phyloP scores from a whole-genome alignment of 2,113 vertebrate genomes.

The Callipepla californica region DNA sequence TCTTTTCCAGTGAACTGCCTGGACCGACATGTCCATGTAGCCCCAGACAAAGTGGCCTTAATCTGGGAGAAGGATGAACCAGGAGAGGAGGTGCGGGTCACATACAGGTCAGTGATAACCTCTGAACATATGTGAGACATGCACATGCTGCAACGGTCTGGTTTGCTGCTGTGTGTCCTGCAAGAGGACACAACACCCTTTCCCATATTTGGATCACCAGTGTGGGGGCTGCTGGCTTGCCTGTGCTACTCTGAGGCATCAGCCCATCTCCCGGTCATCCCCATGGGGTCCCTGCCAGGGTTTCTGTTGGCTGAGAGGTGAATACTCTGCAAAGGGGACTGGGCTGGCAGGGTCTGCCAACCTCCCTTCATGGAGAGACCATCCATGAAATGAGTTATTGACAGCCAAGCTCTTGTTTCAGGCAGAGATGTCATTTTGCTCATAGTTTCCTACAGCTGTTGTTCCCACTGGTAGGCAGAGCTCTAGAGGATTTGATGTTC shows the following conservation, averaged over 20 bases:
- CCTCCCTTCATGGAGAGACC: background rate
- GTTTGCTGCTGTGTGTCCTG: background rate
- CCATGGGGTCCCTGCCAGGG: background rate
- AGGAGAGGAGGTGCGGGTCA: slow-evolving; percentile 62
- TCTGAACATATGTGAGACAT: background rate
- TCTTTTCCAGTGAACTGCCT: slow-evolving; percentile 74
- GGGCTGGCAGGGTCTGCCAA: background rate
- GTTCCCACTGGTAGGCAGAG: background rate
- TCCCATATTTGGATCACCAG: background rate
- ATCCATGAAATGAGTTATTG: background rate
- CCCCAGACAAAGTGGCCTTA: slow-evolving; percentile 74
- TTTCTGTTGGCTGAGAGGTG: background rate
- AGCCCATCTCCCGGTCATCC: background rate
- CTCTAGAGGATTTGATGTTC: background rate
- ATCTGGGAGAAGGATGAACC: slow-evolving; percentile 79
- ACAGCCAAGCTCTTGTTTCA: background rate
- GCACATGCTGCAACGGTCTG: background rate
- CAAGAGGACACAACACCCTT: background rate
- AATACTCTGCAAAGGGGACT: background rate
- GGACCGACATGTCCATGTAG: slow-evolving; percentile 70
- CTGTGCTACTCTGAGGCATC: background rate
- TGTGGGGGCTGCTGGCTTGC: background rate
- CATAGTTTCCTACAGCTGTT: background rate
- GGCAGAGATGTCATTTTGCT: background rate
- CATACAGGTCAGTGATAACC: slow-evolving; percentile 70